Base-by-base conservation (phyloP, 2,113 vertebrate genomes). In the Hippoglossus stenolepis region DNA sequence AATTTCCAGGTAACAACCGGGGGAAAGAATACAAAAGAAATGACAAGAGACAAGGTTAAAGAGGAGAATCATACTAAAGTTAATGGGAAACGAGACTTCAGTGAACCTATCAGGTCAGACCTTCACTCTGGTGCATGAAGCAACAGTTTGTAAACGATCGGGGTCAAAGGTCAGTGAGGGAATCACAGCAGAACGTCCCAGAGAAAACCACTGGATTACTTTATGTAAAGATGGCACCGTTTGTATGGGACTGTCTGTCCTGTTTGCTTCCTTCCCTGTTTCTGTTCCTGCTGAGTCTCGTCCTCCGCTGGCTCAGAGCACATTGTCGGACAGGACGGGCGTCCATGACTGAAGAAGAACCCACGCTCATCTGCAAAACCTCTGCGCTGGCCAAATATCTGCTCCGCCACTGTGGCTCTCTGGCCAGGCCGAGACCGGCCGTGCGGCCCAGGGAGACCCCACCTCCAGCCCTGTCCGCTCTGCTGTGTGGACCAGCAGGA, bases 331-430 rank as follows among this genome's bases (percentile, higher is more conserved):
- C 35, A 10, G 35, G 35, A 38, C 35, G 35, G 35, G 35, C 35
- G 35, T 38, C 35, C 9, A 2, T 38, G 35, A 38, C 35, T 10
- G 59, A 77, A 35, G 67, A 64, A 61, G 14, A 59, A 59, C 69
- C 85, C 78, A 82, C 23, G 82, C 59, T 96, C 40, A 77, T 96
- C 69, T 95, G 94, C 74, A 96, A 95, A 87, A 89, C 93, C 68
- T 96, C 95, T 0, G 93, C 94, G 0, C 88, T 96, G 72, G 94
- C 95, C 40, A 90, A 75, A 49, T 93, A 94, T 78, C 82, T 96
- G 70, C 87, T 92, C 69, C 91, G 75, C 58, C 85, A 91, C 73
- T 90, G 95, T 56, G 53, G 77, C 11, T 87, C 83, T 57, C 92
- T 94, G 0, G 45, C 67, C 66, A 77, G 2, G 75, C 84, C 18